phyloP scores from a whole-genome alignment of 1,140 invertebrate species.

The Caenorhabditis briggsae region DNA sequence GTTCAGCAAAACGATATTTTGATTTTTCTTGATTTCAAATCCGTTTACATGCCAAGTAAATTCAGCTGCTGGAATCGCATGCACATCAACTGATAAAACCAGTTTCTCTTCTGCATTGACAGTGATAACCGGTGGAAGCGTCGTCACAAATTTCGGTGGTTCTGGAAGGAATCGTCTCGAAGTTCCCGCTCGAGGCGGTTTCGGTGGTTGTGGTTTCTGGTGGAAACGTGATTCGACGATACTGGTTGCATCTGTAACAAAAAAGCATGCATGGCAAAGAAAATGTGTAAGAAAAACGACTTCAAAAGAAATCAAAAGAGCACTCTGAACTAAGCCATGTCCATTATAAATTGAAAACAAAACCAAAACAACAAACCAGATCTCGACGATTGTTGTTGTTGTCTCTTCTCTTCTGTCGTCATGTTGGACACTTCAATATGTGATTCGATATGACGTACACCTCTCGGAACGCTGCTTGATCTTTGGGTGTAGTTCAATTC shows the following conservation, averaged over 20 bases:
- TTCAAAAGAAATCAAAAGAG: constrained; percentile 53
- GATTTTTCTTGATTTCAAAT: constrained; percentile 62
- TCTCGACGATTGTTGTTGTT: constrained; percentile 7
- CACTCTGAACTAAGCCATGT: constrained; percentile 52
- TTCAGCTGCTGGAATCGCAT: constrained; percentile 70
- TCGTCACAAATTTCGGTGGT: constrained; percentile 70
- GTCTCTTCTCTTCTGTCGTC: constrained; percentile 24
- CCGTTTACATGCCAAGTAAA: constrained; percentile 73
- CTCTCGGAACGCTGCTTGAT: constrained; percentile 60
- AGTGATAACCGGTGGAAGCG: constrained; percentile 70
- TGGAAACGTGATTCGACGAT: constrained; percentile 46
- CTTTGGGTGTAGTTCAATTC: constrained; percentile 63
- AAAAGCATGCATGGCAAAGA: constrained; percentile 52
- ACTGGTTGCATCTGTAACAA: constrained; percentile 50
- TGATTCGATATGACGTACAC: constrained; percentile 59
- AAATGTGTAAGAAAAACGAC: constrained; percentile 30
- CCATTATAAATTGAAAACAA: constrained; percentile 33
- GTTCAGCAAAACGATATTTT: constrained; percentile 68
- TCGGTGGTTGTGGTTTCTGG: constrained; percentile 26
- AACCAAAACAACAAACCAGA: neutral
- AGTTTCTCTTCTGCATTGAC: constrained; percentile 69
- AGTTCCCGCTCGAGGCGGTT: constrained; percentile 25
- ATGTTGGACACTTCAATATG: constrained; percentile 58
- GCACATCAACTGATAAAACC: constrained; percentile 68
- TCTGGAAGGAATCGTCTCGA: constrained; percentile 60